Evolutionary conservation across 2,797 vertebrate genomes (phyloP), one percentile per base, ranked within the genome.

Genomic region (Zenarchopterus dispar): DNA sequence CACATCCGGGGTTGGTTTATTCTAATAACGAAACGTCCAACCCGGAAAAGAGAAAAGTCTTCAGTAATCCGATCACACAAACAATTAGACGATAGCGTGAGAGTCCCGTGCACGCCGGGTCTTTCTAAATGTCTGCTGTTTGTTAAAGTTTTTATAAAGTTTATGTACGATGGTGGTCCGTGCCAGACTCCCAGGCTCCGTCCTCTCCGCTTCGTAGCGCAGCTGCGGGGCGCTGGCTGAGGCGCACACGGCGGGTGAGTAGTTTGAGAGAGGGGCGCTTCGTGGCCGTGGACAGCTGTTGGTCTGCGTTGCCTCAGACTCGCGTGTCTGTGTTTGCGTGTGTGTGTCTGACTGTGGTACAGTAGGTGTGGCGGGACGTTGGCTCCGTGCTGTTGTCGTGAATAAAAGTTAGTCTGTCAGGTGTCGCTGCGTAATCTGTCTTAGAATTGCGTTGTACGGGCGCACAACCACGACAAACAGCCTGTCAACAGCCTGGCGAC

Each of bases 1-100:
- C 91, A 93, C 80, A 90, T 93, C 92, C 92, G 92, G 92, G 92
- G 91, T 54, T 91, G 91, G 91, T 92, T 92, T 89, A 91, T 88
- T 91, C 85, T 90, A 89, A 92, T 91, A 88, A 78, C 80, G 49
- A 87, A 82, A 65, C 74, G 82, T 80, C 73, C 83, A 89, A 92
- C 90, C 91, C 91, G 91, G 91, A 92, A 92, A 92, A 84, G 82
- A 81, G 82, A 78, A 76, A 72, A 72, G 60, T 66, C 62, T 77
- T 47, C 69, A 53, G 74, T 73, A 69, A 83, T 73, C 56, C 74
- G 86, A 85, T 67, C 83, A 73, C 73, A 62, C 78, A 83, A 85
- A 80, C 77, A 87, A 80, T 82, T 41, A 69, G 72, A 31, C 51
- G 39, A 45, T 51, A 33, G 69, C 15, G 73, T 53, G 44, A 53